Conservation (phyloP, 2,797 vertebrate species). For the Halcyon badia region DNA sequence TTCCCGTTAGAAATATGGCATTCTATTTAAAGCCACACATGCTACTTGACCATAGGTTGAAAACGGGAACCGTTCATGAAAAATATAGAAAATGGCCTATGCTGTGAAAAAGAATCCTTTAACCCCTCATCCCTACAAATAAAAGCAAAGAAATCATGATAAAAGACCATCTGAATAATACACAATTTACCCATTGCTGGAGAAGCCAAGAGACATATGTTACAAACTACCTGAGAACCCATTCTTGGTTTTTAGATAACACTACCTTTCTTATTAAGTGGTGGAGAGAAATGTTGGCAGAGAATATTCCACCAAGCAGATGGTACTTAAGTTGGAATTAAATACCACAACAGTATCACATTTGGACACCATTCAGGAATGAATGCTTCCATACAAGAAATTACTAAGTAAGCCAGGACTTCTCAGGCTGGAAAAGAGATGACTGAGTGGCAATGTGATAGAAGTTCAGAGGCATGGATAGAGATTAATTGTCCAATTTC, state of each 20-base stretch:
- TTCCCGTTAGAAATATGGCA: neutral
- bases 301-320: conserved; percentile 14
- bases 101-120: neutral
- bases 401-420: conserved; percentile 15
- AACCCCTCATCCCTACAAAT: neutral
- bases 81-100: neutral
- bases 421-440: conserved; percentile 3
- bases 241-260: neutral
- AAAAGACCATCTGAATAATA: neutral
- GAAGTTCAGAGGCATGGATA: neutral
- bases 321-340: conserved; percentile 49
- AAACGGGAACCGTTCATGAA: neutral
- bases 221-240: neutral
- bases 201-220: neutral
- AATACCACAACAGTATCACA: conserved; percentile 11
- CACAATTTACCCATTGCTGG: neutral
- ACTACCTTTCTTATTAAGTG: neutral
- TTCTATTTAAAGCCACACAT: neutral
- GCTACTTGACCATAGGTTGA: neutral
- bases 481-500: neutral
- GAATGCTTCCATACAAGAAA: conserved; percentile 18
- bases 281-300: conserved; percentile 30
- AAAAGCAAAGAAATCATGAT: neutral
- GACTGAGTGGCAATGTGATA: neutral
- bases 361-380: conserved; percentile 43